phyloP scores from a whole-genome alignment of 2,797 vertebrate species.

The Kryptopterus vitreolus region DNA sequence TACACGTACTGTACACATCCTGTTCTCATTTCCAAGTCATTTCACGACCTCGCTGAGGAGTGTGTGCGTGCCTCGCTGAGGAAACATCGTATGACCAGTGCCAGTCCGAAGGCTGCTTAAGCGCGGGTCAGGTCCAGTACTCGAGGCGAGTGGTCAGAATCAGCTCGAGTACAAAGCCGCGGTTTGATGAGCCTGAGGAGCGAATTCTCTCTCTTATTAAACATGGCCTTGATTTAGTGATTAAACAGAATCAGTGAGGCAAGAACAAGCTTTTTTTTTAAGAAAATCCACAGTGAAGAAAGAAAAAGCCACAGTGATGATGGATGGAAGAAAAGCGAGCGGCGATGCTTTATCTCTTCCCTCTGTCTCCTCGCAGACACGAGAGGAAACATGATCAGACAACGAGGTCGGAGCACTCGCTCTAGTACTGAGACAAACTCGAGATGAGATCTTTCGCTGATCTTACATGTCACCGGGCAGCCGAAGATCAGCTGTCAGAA shows the following conservation, averaged over 20 bases:
- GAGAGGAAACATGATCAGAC: constrained; percentile 53
- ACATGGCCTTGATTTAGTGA: background rate
- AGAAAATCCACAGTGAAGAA: background rate
- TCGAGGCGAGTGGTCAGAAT: constrained; percentile 14
- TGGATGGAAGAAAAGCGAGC: constrained; percentile 5
- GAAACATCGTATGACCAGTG: no score
- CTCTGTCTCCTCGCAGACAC: constrained; percentile 29
- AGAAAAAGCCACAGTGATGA: constrained; percentile 32
- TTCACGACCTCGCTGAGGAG: no score
- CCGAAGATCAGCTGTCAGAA: constrained; percentile 17
- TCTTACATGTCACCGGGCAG: constrained; percentile 50
- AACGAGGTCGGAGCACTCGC: constrained; percentile 41
- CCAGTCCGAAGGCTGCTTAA: no score
- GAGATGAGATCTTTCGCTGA: constrained; percentile 26
- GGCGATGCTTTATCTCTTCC: constrained; percentile 44
- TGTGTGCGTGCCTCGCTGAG: no score
- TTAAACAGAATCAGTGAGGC: background rate
- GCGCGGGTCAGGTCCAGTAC: background rate
- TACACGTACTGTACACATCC: no score
- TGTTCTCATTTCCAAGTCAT: no score
- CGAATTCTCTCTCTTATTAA: constrained; percentile 5
- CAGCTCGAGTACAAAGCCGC: background rate
- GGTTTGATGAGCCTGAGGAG: background rate
- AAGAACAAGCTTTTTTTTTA: background rate
- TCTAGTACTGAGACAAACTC: constrained; percentile 38